Conservation (phyloP, 2,113 vertebrate species). For the Gymnarchus niloticus region DNA sequence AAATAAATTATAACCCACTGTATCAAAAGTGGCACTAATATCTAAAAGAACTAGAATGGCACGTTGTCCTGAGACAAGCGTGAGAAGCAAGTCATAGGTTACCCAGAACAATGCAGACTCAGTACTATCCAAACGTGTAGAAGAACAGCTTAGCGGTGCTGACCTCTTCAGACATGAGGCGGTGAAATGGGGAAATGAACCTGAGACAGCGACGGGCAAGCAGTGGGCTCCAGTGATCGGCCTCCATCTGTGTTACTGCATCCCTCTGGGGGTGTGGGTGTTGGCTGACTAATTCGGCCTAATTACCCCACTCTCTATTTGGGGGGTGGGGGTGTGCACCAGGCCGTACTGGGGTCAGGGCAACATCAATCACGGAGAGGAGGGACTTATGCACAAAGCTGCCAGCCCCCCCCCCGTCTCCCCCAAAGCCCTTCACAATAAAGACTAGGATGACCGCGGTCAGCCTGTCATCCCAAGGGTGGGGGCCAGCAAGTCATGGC, state of each 20-base stretch:
- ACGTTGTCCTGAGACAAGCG: no score
- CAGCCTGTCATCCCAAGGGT: not conserved
- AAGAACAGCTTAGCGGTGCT: no score
- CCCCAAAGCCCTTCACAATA: slow-evolving; percentile 30
- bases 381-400: slow-evolving; percentile 22
- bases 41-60: no score
- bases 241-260: not conserved
- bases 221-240: no score
- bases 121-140: no score
- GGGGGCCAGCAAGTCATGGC: not conserved
- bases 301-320: slow-evolving; percentile 66
- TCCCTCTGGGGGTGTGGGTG: slow-evolving; percentile 31
- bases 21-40: no score
- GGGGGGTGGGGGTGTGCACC: slow-evolving; percentile 25
- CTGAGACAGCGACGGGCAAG: no score
- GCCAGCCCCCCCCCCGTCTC: slow-evolving; percentile 22
- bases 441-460: slow-evolving; percentile 16
- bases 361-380: slow-evolving; percentile 48
- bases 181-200: no score
- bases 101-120: no score
- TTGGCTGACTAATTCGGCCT: slow-evolving; percentile 69
- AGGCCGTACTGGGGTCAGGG: slow-evolving; percentile 41
- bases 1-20: no score
- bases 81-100: no score
- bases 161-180: no score